Evolutionary conservation across 2,113 vertebrate genomes (phyloP), one percentile per base, ranked within the genome.

Genomic region (Mesocricetus auratus): DNA sequence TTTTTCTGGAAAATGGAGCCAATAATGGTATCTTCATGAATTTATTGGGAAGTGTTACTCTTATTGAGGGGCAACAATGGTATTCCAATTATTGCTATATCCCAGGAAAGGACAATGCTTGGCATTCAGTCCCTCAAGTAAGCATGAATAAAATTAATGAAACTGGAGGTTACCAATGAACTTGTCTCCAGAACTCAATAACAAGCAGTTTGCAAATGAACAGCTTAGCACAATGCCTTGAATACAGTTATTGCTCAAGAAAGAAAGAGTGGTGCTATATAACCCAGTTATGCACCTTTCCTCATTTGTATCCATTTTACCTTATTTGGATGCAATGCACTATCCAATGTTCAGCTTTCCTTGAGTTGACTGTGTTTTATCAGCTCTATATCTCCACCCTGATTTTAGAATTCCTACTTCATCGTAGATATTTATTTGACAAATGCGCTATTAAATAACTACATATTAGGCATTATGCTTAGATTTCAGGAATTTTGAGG

Each of bases 21-120:
- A 91, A 92, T 88, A 82, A 68, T 39, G 56, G 45, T 79, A 85
- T 47, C 42, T 90, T 96, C 22, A 10, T 86, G 26, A 33, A 1
- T 2, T 90, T 93, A 71, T 50, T 85, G 89, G 45, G 17, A 94
- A 93, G 45, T 86, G 75, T 95, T 36, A 83, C 42, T 87, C 86
- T 91, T 74, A 75, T 45, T 75, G 74, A 22, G 89, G 4, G 33
- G 42, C 50, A 94, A 24, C 58, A 85, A 81, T 58, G 85, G 89
- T 93, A 69, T 95, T 21, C 42, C 85, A 42, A 36, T 90, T 94
- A 92, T 75, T 96, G 50, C 71, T 90, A 24, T 95, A 92, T 85
- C 12, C 3, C 31, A 93, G 29, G 50, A 47, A 88, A 94, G 60
- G 95, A 78, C 5, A 88, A 39, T 81, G 58, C 42, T 68, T 93